Conservation (phyloP, 2,888 invertebrate species). For the Ophraella communa region DNA sequence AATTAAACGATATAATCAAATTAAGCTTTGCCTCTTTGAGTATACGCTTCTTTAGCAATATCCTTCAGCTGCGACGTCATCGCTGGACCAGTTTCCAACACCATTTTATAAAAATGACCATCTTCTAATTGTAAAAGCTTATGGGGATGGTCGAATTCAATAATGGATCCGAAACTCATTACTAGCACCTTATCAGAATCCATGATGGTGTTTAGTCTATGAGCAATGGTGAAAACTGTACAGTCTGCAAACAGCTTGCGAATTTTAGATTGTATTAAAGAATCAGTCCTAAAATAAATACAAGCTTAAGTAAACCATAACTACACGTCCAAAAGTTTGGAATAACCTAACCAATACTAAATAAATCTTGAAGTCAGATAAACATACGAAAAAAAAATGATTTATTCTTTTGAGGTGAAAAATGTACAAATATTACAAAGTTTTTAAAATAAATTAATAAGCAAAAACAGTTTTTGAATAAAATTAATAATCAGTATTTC, state of each 20-base stretch:
- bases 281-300: conserved; percentile 64
- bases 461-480: no score
- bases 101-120: conserved; percentile 70
- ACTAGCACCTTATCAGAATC: conserved; percentile 74
- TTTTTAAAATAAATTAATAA: no score
- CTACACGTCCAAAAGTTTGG: no score
- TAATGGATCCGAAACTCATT: conserved; percentile 77
- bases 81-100: conserved; percentile 70
- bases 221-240: conserved; percentile 73
- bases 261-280: conserved; percentile 77
- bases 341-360: no score
- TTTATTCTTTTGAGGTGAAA: no score
- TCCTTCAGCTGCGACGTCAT: conserved; percentile 49
- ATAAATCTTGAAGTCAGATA: no score
- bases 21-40: no score
- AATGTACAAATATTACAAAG: no score
- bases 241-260: conserved; percentile 74
- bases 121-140: conserved; percentile 66
- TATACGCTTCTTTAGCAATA: conserved; percentile 41
- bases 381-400: no score
- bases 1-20: no score
- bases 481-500: no score
- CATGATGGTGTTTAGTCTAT: conserved; percentile 36
- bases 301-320: no score
- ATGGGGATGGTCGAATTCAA: conserved; percentile 81